Percentiles rank a stretch among this genome's conserved stretches.
Conservation (phyloP, 2,888 invertebrate genomes). For the Tryphoninae sp. region DNA sequence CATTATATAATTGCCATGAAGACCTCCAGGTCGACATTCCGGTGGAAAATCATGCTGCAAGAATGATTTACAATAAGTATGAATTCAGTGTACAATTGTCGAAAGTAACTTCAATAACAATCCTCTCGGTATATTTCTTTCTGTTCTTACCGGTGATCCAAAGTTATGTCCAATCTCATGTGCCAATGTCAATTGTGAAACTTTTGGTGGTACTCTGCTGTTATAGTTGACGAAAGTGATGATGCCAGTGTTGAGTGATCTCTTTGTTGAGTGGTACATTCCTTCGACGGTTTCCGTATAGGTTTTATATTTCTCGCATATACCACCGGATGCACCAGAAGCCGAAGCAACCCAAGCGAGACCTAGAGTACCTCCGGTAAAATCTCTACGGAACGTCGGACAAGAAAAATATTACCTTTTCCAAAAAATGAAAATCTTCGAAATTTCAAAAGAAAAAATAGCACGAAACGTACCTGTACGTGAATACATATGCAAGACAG, state of each 20-base stretch:
- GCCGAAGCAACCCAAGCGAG: slow-evolving; percentile 99
- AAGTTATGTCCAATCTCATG: slow-evolving; percentile 99
- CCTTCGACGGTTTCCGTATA: slow-evolving; percentile 98
- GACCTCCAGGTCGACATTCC: slow-evolving; percentile 94
- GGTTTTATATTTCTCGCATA: slow-evolving; percentile 98
- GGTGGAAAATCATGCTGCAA: slow-evolving; percentile 95
- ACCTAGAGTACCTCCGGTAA: slow-evolving; percentile 98
- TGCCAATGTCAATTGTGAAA: slow-evolving; percentile 97
- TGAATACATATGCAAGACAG: slow-evolving; percentile 99
- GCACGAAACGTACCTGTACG: slow-evolving; percentile 83
- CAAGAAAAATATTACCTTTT: background rate
- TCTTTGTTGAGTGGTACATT: slow-evolving; percentile 95
- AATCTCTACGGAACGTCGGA: slow-evolving; percentile 86
- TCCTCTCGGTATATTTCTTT: background rate
- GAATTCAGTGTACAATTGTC: background rate
- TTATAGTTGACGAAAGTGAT: slow-evolving; percentile 99
- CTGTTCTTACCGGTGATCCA: slow-evolving; percentile 92
- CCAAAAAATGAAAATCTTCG: background rate
- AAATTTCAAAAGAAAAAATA: background rate
- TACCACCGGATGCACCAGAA: slow-evolving; percentile 98
- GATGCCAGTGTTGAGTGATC: slow-evolving; percentile 98
- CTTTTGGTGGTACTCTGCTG: slow-evolving; percentile 97
- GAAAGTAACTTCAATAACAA: background rate
- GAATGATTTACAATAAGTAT: background rate
- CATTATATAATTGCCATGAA: slow-evolving; percentile 99